Percentiles rank a stretch among this genome's conserved stretches.
phyloP scores from a whole-genome alignment of 2,113 vertebrate genomes.

The Ceratotherium simum region DNA sequence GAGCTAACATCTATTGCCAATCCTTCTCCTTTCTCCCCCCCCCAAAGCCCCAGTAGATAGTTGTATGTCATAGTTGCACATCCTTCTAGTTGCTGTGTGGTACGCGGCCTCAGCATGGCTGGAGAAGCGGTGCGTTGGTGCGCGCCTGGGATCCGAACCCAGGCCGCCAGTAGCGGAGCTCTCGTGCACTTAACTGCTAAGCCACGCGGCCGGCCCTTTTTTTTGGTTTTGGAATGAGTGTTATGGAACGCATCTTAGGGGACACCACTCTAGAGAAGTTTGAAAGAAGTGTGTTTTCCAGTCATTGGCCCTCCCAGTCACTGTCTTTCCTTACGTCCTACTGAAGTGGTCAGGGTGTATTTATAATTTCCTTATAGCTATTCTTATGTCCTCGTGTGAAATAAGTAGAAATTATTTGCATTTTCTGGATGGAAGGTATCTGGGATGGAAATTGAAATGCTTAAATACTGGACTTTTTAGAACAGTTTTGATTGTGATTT shows the following conservation, averaged over 20 bases:
- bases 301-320: too few relatives aligned
- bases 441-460: neutral
- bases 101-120: too few relatives aligned
- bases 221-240: neutral
- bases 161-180: too few relatives aligned
- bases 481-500: neutral
- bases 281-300: neutral
- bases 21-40: too few relatives aligned
- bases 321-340: neutral
- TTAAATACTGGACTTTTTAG: neutral
- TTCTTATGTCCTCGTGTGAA: neutral
- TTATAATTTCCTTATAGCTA: neutral
- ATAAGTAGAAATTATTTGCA: neutral
- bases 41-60: too few relatives aligned
- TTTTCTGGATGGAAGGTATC: neutral
- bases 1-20: too few relatives aligned
- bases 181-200: too few relatives aligned
- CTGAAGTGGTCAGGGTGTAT: neutral
- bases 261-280: neutral
- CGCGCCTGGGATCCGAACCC: too few relatives aligned
- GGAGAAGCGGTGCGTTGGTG: too few relatives aligned
- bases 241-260: too few relatives aligned
- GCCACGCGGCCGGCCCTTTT: neutral
- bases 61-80: too few relatives aligned
- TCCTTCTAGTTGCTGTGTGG: too few relatives aligned